phyloP scores from a whole-genome alignment of 2,888 invertebrate species.

The Trissolcus brochymenae region DNA sequence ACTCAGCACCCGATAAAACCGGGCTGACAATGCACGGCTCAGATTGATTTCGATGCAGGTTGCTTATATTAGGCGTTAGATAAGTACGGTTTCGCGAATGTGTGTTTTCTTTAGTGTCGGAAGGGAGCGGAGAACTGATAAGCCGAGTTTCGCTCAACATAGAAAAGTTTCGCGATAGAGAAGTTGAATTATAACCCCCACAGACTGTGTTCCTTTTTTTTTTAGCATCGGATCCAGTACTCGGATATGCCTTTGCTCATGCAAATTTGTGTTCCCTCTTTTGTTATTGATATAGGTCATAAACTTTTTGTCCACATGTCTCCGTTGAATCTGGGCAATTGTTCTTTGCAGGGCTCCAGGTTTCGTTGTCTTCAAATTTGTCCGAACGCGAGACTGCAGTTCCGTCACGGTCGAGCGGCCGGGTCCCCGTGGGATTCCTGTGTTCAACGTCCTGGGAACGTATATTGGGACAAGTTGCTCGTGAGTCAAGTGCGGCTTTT shows the following conservation, averaged over 20 bases:
- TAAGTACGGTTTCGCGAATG: conserved; percentile 42
- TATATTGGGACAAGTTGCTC: conserved; percentile 26
- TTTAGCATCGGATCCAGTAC: too few species aligned
- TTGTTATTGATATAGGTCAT: too few species aligned
- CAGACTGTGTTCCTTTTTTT: too few species aligned
- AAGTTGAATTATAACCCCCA: too few species aligned
- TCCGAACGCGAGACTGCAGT: background rate
- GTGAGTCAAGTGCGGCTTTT: conserved; percentile 45
- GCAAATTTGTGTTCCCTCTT: too few species aligned
- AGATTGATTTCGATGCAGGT: conserved; percentile 57
- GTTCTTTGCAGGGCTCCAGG: background rate
- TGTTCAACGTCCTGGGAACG: conserved; percentile 18
- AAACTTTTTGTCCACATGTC: too few species aligned
- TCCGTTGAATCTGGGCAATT: too few species aligned
- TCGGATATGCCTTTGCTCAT: too few species aligned
- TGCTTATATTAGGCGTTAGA: conserved; percentile 50
- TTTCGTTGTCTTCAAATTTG: conserved; percentile 4
- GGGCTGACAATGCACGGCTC: conserved; percentile 49
- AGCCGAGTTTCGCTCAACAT: conserved; percentile 20
- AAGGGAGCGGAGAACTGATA: conserved; percentile 29
- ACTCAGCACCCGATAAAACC: conserved; percentile 39
- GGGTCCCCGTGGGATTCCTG: conserved; percentile 13
- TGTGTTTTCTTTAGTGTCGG: conserved; percentile 37
- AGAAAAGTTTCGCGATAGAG: background rate
- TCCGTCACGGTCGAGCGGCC: background rate